Base-by-base conservation (phyloP, 2,113 vertebrate species). In the Indicator maculatus region DNA sequence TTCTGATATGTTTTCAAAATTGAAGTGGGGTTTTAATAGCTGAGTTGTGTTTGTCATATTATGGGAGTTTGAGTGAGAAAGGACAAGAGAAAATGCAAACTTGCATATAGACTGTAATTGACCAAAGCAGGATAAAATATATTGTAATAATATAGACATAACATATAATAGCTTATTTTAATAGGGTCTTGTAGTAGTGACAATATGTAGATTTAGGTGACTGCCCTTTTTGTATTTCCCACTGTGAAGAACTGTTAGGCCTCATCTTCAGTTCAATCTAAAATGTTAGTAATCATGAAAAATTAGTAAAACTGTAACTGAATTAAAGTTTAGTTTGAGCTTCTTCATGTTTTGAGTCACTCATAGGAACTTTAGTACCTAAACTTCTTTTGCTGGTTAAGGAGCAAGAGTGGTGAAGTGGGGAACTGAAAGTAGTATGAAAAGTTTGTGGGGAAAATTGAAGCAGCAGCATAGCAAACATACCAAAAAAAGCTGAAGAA, bases 381-480 rank as follows among this genome's bases (percentile, higher is more conserved):
- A 30, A 80, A 33, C 11, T 59, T 77, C 15, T 45, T 79, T 73
- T 24, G 6, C 44, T 58, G 11, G 6, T 58, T 75, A 63, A 55
- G 17, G 52, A 33, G 6, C 27, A 69, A 74, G 30, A 58, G 15
- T 6, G 24, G 27, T 65, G 41, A 70, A 76, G 36, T 19, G 13
- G 8, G 15, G 6, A 31, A 26, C 15, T 21, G 28, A 30, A 61
- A 16, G 7, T 12, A 55, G 9, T 38, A 9, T 50, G 26, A 20
- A 47, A 55, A 47, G 3, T 14, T 53, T 27, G 12, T 33, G 44
- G 41, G 24, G 47, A 41, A 70, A 65, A 65, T 2, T 26, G 18
- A 26, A 52, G 26, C 5, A 13, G 11, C 21, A 55, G 6, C 0
- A 0, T 36, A 20, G 16, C 9, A 47, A 28, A 24, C 15, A 8